These are phyloP conservation scores for Diphyllodes magnificus DNA, from an alignment of 2,113 vertebrate species.

Conservation along the genomic window DNA sequence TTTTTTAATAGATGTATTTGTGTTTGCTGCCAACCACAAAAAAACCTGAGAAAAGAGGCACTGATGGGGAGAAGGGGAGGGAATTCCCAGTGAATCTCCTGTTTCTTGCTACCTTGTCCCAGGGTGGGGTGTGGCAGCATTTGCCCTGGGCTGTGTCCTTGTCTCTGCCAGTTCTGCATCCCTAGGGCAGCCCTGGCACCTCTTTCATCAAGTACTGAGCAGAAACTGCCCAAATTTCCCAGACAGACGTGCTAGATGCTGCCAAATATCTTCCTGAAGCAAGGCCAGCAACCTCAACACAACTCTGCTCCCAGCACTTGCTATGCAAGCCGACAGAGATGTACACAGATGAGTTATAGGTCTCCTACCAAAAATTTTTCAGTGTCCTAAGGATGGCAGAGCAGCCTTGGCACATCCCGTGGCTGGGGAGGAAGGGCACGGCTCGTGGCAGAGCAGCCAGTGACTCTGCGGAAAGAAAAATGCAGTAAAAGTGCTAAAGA, in stretches of 20 bases:
- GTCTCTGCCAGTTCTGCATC: not conserved
- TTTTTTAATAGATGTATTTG: not conserved
- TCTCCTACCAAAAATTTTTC: not conserved
- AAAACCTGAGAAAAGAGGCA: not conserved
- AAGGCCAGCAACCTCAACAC: not conserved
- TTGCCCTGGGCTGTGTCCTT: not conserved
- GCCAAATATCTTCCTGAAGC: not conserved
- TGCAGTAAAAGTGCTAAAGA: not conserved
- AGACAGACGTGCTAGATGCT: not conserved
- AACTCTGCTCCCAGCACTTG: not conserved
- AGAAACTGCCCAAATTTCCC: not conserved
- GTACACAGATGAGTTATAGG: not conserved
- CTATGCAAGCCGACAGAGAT: not conserved
- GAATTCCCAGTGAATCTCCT: not conserved
- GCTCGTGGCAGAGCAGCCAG: not conserved
- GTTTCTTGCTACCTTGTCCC: not conserved
- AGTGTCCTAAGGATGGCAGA: not conserved
- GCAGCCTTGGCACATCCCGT: not conserved
- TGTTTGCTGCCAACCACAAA: not conserved
- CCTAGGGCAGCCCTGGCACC: not conserved
- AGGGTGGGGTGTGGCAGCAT: not conserved
- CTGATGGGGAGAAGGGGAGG: not conserved
- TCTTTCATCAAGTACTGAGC: not conserved
- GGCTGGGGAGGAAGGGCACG: rapidly evolving
- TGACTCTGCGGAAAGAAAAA: not conserved